Percentiles rank a stretch among this genome's conserved stretches.
phyloP scores from a whole-genome alignment of 2,797 vertebrate genomes.

The Oceanodroma leucorhoa region DNA sequence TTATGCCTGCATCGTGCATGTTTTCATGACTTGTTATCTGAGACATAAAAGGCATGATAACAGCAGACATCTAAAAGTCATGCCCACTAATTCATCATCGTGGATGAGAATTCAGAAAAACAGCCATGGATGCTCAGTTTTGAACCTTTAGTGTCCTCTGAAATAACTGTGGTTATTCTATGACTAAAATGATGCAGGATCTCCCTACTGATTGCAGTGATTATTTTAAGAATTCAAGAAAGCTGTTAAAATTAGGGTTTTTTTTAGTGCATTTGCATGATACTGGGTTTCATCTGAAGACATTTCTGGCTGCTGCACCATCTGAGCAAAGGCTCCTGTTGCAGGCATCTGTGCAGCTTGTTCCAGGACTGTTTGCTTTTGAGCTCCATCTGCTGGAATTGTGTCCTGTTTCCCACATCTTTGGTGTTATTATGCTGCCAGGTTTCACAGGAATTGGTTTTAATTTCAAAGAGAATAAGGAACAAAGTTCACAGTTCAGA shows the following conservation, averaged over 20 bases:
- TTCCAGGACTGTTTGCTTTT: constrained; percentile 23
- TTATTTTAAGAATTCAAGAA: background rate
- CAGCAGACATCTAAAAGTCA: background rate
- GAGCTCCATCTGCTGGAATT: constrained; percentile 69
- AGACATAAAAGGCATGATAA: background rate
- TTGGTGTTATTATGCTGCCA: background rate
- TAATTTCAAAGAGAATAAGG: background rate
- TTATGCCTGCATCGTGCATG: rapidly evolving
- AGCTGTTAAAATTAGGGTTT: background rate
- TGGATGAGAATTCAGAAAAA: background rate
- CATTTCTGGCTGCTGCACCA: background rate
- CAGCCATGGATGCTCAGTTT: rapidly evolving
- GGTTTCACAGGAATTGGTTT: background rate
- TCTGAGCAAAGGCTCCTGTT: background rate
- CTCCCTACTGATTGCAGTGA: background rate
- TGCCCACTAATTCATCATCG: background rate
- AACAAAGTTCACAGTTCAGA: background rate
- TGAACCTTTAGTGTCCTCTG: background rate
- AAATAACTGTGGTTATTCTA: background rate
- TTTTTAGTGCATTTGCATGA: background rate
- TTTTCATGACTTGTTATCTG: background rate
- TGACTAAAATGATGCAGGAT: background rate
- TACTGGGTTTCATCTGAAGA: background rate
- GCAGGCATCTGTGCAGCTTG: background rate
- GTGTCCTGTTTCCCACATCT: background rate